Conservation (phyloP, 2,888 invertebrate species). For the Auanema freiburgensis region DNA sequence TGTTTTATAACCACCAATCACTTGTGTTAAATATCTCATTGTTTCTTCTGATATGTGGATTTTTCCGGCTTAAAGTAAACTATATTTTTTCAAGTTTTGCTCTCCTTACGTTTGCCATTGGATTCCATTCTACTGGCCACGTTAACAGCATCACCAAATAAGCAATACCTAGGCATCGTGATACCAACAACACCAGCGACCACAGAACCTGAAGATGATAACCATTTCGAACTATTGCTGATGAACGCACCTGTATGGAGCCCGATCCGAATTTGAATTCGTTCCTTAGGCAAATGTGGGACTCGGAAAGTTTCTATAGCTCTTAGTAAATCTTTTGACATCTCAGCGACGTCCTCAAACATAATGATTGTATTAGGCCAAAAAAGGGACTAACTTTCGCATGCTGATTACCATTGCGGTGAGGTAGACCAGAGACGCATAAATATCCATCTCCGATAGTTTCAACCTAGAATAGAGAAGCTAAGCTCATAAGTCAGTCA, state of each 20-base stretch:
- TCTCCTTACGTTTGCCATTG: constrained; percentile 42
- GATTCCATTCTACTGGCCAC: constrained; percentile 53
- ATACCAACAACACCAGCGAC: constrained; percentile 51
- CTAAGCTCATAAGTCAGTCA: no score
- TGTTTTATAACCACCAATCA: constrained; percentile 58
- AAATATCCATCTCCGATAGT: constrained; percentile 52
- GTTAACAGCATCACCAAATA: constrained; percentile 55
- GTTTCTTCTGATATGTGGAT: constrained; percentile 59
- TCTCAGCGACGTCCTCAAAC: constrained; percentile 35
- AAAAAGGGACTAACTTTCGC: constrained; percentile 15
- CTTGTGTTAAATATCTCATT: constrained; percentile 49
- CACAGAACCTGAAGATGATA: constrained; percentile 27
- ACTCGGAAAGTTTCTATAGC: constrained; percentile 37
- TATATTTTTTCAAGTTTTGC: no score
- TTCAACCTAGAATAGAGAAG: constrained; percentile 40
- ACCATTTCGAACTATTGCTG: no score
- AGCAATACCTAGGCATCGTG: constrained; percentile 53
- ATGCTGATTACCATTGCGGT: constrained; percentile 48
- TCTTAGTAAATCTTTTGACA: constrained; percentile 32
- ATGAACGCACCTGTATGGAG: constrained; percentile 30
- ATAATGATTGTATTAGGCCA: neutral
- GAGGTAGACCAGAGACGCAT: constrained; percentile 48
- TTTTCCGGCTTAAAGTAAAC: constrained; percentile 47
- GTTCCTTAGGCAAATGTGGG: constrained; percentile 41
- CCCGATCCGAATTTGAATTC: constrained; percentile 47